phyloP scores from a whole-genome alignment of 2,797 vertebrate species.

The Pseudomugil gertrudae region DNA sequence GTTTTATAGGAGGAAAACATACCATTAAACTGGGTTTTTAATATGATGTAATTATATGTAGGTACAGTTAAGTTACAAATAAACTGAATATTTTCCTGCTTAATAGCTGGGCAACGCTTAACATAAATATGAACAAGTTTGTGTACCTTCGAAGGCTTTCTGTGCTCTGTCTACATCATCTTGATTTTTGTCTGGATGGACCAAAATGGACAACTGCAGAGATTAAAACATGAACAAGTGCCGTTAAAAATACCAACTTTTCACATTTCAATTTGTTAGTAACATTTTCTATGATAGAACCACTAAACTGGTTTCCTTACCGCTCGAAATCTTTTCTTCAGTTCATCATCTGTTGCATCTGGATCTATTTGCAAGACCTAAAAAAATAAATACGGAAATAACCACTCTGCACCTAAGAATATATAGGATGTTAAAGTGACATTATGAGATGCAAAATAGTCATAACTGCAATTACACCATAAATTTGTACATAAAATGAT shows the following conservation, averaged over 20 bases:
- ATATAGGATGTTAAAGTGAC: background rate
- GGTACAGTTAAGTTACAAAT: background rate
- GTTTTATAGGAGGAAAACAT: background rate
- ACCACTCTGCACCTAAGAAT: background rate
- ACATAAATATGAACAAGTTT: background rate
- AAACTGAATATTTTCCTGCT: background rate
- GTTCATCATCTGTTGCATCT: conserved; percentile 95
- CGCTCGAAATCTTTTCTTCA: conserved; percentile 97
- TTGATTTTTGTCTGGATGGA: conserved; percentile 99
- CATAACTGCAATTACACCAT: too few species aligned
- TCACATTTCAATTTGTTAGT: background rate
- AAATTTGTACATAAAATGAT: too few species aligned
- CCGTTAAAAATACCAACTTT: background rate
- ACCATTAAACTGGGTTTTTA: background rate
- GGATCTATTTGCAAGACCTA: conserved; percentile 96
- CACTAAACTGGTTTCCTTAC: conserved; percentile 71
- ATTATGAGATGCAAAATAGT: background rate
- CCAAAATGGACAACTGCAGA: conserved; percentile 93
- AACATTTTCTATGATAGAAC: background rate
- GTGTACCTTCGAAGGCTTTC: conserved; percentile 94
- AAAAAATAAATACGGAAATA: background rate
- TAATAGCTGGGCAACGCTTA: background rate
- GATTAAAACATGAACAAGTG: conserved; percentile 34
- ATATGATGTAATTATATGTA: background rate
- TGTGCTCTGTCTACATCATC: conserved; percentile 92